Base-by-base conservation (phyloP, 2,888 invertebrate genomes). In the Exocentrus adspersus region DNA sequence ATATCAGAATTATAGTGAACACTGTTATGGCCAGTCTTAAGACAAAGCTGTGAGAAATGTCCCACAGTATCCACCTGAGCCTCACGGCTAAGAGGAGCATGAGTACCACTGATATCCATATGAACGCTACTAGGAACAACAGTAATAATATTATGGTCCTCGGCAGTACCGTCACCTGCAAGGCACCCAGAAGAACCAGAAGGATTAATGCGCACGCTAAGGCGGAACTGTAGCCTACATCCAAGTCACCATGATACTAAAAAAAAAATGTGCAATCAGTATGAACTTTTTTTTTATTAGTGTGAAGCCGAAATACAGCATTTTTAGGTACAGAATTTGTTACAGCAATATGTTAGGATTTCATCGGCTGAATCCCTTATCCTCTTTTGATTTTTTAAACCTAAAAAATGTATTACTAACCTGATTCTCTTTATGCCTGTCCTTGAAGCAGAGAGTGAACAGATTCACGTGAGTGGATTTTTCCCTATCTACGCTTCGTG, bases 381-480 rank as follows among this genome's bases (percentile, higher is more conserved):
- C 10, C n/a, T 37, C 2, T 5, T 10, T 37, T 5, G 3, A 2
- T 37, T 3, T 37, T 10, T 37, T 37, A 5, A 10, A 37, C 37
- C 37, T 12, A 37, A 42, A 60, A 68, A 14, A 41, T 19, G 43
- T 24, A 52, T 14, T 37, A 63, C 79, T 75, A 82, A 92, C 92
- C 87, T 90, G 91, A 73, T 89, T 89, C 83, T 96, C 95, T 82
- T 94, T 95, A 68, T 90, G 88, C 43, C 89, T 85, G 77, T 95
- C 93, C 77, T 93, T 93, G 81, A 96, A 96, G 79, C 92, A 91
- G 54, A 96, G 85, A 2, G 95, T 95, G 64, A 94, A 83, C 51
- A 93, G 87, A 80, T 94, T 94, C 54, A 95, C 94, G 79, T 95
- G 94, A 53, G 91, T 92, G 17, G 92, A 91, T 83, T 95, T 95